Evolutionary conservation across 2,888 invertebrate species (phyloP), one percentile per base, ranked within the genome.

Genomic region (Drosophila anomelani): DNA sequence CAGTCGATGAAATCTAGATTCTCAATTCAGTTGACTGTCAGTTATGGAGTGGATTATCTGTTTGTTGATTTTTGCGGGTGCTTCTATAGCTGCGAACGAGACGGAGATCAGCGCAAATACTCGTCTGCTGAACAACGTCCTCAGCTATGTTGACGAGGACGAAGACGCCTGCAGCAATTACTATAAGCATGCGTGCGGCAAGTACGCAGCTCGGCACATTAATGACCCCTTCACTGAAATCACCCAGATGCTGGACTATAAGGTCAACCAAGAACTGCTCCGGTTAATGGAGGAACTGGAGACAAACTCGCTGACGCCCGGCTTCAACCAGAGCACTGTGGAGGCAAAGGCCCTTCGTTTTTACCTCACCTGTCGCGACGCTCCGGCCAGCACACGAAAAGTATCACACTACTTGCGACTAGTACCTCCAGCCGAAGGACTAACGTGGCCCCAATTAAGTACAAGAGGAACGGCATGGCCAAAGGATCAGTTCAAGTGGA

Each of bases 121-220:
- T 3, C 36, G 58, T 7, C 64, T 78, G 9, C 1, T 84, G 5
- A 44, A 60, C 23, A 62, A 74, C 17, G 84, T 91, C 5, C 58
- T 72, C 0, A 51, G 76, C 9, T 80, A 89, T 54, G 63, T 88
- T 36, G 63, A 86, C 34, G 46, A 41, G 15, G 77, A 36, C 12
- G 58, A 23, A 2, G 17, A 78, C 20, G 80, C 89, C 0, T 92
- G 91, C 68, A 75, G 84, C 2, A 79, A 92, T 60, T 92, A 84
- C 55, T 88, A 85, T 32, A 38, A 78, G 10, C 80, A 90, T 66
- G 91, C 91, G 3, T 91, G 91, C 58, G 91, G 90, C 26, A 86
- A 79, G 32, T 91, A 91, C 85, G 58, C 57, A 0, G 32, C 61
- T 0, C 43, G 49, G 2, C 90, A 92, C 55, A 5, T 46, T 1